Evolutionary conservation across 2,888 invertebrate species (phyloP).

Genomic region (Eueremaeus valkanovi): DNA sequence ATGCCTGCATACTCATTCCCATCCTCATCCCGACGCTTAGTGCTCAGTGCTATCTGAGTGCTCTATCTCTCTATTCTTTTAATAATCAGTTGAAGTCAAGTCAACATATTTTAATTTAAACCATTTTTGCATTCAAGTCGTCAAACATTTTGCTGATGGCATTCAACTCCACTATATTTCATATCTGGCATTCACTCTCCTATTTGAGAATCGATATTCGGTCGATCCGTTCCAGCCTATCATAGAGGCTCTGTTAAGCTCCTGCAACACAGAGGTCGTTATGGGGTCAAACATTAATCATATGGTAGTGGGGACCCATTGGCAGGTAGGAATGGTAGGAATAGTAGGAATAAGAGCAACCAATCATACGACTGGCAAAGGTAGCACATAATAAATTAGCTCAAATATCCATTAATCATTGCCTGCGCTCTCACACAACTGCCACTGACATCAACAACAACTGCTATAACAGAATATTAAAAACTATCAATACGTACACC

Average conservation of each 20-base stretch:
- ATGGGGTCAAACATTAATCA: conserved; percentile 30
- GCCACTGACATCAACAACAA: conserved; percentile 12
- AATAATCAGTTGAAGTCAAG: too few relatives aligned
- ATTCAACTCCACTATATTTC: neutral
- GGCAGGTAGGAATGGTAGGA: conserved; percentile 21
- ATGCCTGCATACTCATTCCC: neutral
- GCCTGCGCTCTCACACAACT: conserved; percentile 2
- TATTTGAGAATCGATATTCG: conserved; percentile 19
- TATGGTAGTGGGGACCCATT: conserved; percentile 24
- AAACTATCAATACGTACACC: neutral
- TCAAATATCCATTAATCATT: conserved; percentile 3
- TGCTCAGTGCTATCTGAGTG: too few relatives aligned
- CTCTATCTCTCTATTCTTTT: neutral
- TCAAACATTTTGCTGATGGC: conserved; percentile 4
- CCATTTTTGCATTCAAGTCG: neutral
- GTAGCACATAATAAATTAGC: conserved; percentile 32
- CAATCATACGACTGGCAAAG: conserved; percentile 21
- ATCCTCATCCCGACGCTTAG: too few relatives aligned
- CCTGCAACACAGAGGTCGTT: conserved; percentile 30
- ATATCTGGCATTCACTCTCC: neutral
- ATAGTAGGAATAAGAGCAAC: neutral
- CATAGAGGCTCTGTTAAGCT: conserved; percentile 2
- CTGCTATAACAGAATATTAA: conserved; percentile 11
- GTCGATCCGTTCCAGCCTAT: conserved; percentile 19
- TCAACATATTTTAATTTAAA: neutral